A percentile compares a stretch with the other conserved stretches of the same genome.
phyloP scores from a whole-genome alignment of 2,113 vertebrate species.

The Condylura cristata region DNA sequence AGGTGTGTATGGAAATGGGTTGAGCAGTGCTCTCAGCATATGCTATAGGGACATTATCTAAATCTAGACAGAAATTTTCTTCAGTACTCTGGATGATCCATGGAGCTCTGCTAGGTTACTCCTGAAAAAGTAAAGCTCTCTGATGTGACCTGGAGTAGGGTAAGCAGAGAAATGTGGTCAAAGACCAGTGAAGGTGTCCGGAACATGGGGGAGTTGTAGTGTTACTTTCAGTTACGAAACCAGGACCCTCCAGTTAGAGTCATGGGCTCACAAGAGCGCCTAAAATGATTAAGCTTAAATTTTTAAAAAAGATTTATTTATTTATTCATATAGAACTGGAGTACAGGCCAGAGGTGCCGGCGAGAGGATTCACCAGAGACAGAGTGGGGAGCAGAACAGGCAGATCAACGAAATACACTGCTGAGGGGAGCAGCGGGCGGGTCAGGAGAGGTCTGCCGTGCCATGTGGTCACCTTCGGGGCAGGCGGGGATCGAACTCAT shows the following conservation, averaged over 20 bases:
- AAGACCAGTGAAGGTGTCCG: neutral
- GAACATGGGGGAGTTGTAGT: neutral
- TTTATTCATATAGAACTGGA: too few species aligned
- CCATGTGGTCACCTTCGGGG: too few species aligned
- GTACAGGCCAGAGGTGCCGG: too few species aligned
- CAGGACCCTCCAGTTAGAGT: neutral
- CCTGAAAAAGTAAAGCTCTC: conserved; percentile 28
- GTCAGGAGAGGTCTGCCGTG: too few species aligned
- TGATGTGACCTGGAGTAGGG: neutral
- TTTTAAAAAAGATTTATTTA: too few species aligned
- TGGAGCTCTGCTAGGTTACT: neutral
- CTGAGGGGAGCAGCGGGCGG: too few species aligned
- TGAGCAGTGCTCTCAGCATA: neutral
- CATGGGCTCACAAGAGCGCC: neutral
- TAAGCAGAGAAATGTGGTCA: neutral
- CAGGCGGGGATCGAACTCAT: too few species aligned
- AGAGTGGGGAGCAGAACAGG: too few species aligned
- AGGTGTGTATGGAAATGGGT: conserved; percentile 25
- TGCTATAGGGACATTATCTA: conserved; percentile 30
- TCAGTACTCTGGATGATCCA: neutral
- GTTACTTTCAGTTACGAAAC: conserved; percentile 45
- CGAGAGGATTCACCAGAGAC: too few species aligned
- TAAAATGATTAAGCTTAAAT: neutral
- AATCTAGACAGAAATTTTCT: conserved; percentile 18
- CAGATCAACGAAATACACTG: too few species aligned